A percentile compares a stretch with the other conserved stretches of the same genome.
These are phyloP conservation scores for Cordylochernes scorpioides DNA, from an alignment of 2,888 invertebrate species.

Conservation along the genomic window DNA sequence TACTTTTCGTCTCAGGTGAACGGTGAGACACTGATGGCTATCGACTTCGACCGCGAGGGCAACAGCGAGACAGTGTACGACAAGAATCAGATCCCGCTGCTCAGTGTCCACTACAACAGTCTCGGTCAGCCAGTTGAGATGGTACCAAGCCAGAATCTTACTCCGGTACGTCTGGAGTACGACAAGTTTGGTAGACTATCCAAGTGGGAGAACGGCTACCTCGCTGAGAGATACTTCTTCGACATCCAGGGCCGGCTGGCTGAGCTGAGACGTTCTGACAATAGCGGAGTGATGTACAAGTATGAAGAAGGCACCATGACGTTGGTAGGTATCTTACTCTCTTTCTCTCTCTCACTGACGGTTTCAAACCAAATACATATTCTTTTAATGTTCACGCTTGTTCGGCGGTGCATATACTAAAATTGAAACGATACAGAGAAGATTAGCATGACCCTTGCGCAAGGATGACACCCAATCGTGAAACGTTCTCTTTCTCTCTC, in stretches of 20 bases:
- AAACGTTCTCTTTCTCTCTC: no score
- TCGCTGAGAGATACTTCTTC: conserved; percentile 39
- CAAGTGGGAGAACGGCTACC: conserved; percentile 65
- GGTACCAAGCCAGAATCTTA: conserved; percentile 35
- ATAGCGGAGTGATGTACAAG: conserved; percentile 47
- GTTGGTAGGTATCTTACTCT: conserved; percentile 14
- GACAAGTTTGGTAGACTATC: conserved; percentile 49
- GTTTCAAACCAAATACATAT: no score
- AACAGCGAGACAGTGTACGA: conserved; percentile 72
- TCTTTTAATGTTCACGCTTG: no score
- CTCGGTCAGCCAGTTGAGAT: conserved; percentile 66
- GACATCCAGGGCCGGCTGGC: conserved; percentile 61
- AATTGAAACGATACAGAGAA: no score
- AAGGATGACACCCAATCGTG: no score
- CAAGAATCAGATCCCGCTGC: conserved; percentile 46
- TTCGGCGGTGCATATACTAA: no score
- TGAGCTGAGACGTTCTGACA: conserved; percentile 61
- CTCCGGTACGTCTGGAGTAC: conserved; percentile 59
- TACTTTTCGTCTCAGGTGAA: conserved; percentile 38
- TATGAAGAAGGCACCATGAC: conserved; percentile 50
- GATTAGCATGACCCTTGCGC: no score
- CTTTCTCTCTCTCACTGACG: background rate
- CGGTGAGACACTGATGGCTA: conserved; percentile 55
- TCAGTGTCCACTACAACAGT: conserved; percentile 62
- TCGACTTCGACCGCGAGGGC: conserved; percentile 72